Conservation (phyloP, 2,113 vertebrate species). For the Thermophis baileyi region DNA sequence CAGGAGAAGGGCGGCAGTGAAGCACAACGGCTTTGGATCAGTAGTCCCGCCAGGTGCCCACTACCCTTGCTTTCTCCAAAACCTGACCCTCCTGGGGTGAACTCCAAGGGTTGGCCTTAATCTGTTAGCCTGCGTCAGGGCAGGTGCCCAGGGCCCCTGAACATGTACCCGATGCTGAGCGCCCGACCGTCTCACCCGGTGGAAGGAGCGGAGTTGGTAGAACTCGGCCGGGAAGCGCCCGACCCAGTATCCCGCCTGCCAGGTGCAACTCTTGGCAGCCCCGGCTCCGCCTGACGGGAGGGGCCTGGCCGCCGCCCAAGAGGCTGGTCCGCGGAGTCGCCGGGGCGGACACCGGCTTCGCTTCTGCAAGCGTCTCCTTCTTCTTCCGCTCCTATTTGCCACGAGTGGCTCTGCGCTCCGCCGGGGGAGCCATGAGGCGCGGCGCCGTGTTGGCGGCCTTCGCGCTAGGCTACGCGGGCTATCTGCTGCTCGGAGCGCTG, state of each 20-base stretch:
- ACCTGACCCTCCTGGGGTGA: not conserved
- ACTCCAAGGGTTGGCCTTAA: not conserved
- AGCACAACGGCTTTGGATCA: not conserved
- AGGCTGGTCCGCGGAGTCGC: not conserved
- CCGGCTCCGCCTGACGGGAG: constrained; percentile 16
- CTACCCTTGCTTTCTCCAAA: not conserved
- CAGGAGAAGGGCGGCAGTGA: not conserved
- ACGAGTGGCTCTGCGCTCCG: not conserved
- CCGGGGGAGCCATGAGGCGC: not conserved
- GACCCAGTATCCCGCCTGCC: not conserved
- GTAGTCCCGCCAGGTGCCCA: not conserved
- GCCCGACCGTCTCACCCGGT: not conserved
- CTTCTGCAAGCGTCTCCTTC: not conserved
- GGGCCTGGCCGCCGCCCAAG: not conserved
- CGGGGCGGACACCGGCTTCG: not conserved
- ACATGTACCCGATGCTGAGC: not conserved
- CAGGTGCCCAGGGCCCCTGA: not conserved
- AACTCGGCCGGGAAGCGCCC: not conserved
- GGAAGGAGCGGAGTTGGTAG: not conserved
- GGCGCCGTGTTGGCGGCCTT: not conserved
- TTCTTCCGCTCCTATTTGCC: not conserved
- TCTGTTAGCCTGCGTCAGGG: not conserved
- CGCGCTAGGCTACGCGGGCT: constrained; percentile 67
- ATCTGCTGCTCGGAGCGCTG: constrained; percentile 81
- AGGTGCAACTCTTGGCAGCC: not conserved